Percentiles rank a stretch among this genome's conserved stretches.
Evolutionary conservation across 23 tunicate genomes (phyloP).

Genomic region (Halocynthia roretzi): DNA sequence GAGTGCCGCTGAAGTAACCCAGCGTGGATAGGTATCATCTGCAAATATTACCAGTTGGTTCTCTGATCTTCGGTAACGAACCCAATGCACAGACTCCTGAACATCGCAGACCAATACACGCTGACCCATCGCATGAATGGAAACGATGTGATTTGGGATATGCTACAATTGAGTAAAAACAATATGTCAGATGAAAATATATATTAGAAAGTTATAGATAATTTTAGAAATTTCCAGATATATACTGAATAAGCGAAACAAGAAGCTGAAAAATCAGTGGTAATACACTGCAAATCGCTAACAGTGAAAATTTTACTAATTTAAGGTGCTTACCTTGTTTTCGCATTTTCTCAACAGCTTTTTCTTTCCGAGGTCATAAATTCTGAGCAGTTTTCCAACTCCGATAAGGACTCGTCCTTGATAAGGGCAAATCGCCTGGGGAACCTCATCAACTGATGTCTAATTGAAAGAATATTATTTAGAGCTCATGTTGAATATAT

Average conservation of each 20-base stretch:
- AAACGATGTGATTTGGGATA: constrained; percentile 77
- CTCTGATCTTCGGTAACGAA: constrained; percentile 81
- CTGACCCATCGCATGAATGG: constrained; percentile 81
- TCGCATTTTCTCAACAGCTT: constrained; percentile 93
- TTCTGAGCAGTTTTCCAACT: constrained; percentile 76
- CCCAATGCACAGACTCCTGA: constrained; percentile 94
- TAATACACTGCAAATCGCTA: no score
- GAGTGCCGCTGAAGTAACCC: constrained; percentile 84
- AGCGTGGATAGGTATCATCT: constrained; percentile 97
- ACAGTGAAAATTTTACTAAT: no score
- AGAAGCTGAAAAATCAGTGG: no score
- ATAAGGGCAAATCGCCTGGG: constrained; percentile 77
- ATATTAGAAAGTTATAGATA: no score
- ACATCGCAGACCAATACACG: constrained; percentile 90
- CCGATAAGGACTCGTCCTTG: constrained; percentile 92
- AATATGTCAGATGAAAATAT: background rate
- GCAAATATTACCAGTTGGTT: constrained; percentile 96
- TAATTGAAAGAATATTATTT: background rate
- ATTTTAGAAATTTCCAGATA: no score
- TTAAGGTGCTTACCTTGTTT: constrained; percentile 49
- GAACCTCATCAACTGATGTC: constrained; percentile 86
- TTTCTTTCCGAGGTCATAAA: constrained; percentile 96
- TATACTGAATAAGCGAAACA: no score
- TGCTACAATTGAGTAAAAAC: constrained; percentile 30
- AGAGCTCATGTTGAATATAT: background rate